Evolutionary conservation across 2,797 vertebrate genomes (phyloP).

Genomic region (Otolemur crassicaudatus): DNA sequence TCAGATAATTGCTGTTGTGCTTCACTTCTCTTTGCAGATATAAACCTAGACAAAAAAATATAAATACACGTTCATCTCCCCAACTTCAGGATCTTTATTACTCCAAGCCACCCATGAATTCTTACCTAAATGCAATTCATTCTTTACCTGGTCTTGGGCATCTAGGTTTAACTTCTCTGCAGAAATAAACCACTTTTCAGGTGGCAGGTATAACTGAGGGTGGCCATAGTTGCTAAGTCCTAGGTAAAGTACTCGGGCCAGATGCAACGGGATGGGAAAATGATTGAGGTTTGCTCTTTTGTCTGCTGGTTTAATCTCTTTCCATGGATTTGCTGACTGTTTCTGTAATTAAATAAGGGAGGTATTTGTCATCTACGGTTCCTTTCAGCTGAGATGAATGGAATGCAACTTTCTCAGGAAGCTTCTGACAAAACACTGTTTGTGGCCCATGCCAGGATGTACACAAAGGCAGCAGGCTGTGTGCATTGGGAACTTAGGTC

Average conservation of each 20-base stretch:
- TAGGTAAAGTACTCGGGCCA: constrained; percentile 42
- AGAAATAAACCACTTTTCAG: not conserved
- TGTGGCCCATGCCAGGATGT: constrained; percentile 68
- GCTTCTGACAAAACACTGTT: constrained; percentile 73
- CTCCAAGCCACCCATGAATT: constrained; percentile 60
- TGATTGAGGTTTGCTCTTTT: constrained; percentile 70
- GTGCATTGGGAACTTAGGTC: constrained; percentile 42
- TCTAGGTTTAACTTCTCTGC: constrained; percentile 38
- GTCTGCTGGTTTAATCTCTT: constrained; percentile 65
- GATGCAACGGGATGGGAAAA: not conserved
- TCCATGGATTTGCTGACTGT: constrained; percentile 70
- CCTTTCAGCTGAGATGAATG: constrained; percentile 74
- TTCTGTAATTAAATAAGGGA: constrained; percentile 74
- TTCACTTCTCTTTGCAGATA: constrained; percentile 49
- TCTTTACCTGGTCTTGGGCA: constrained; percentile 36
- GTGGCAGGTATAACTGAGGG: not conserved
- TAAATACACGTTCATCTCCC: constrained; percentile 51
- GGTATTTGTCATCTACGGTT: constrained; percentile 67
- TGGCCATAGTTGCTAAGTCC: constrained; percentile 38
- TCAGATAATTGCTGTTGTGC: constrained; percentile 50
- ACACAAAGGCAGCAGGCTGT: constrained; percentile 37
- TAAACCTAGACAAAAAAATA: constrained; percentile 59
- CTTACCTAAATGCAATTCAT: constrained; percentile 49
- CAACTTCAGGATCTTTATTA: constrained; percentile 63
- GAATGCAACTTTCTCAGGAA: constrained; percentile 80